Evolutionary conservation across 1,140 invertebrate genomes (phyloP), one percentile per base, ranked within the genome.

Genomic region (Bombus sibiricus): DNA sequence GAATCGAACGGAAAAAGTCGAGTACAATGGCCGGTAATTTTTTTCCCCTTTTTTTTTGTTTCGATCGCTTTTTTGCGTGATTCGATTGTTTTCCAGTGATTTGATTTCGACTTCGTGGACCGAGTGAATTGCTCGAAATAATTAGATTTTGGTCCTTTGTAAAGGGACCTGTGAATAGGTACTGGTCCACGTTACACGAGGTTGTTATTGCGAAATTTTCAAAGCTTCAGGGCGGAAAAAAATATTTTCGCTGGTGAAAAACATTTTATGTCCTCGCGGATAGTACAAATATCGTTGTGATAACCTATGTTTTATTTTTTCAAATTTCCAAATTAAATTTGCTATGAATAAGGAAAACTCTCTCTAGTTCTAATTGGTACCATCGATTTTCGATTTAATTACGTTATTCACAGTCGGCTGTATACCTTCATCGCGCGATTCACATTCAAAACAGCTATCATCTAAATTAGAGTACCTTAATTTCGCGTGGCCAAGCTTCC

Each of bases 21-120:
- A 13, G 18, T 28, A 34, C 43, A 74, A 53, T 53, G 43, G 10
- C 9, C 1, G 73, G 28, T 74, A 53, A 74, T 74, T 74, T 41
- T 34, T 74, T 74, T 53, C 0, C 66, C 10, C 10, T 34, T 34
- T 34, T 9, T 41, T n/a, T 28, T 62, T n/a, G 59, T n/a, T 12
- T 62, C 68, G 22, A 57, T 13, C 25, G 34, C 28, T 77, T 37
- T 34, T 53, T 53, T 39, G n/a, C 72, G 39, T 41, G 41, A 53
- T 47, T 74, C 72, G 43, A 74, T 74, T 74, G 72, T 53, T 74
- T 74, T 74, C 43, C 72, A 34, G 41, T 39, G 41, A 74, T 53
- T 53, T 53, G 18, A 74, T 74, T 53, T 47, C 41, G 41, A 74
- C 43, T 74, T 25, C 72, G 41, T 34, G 72, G n/a, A 39, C 25